These are phyloP conservation scores for Epicampocera succincta DNA, from an alignment of 2,888 invertebrate species.

Conservation along the genomic window DNA sequence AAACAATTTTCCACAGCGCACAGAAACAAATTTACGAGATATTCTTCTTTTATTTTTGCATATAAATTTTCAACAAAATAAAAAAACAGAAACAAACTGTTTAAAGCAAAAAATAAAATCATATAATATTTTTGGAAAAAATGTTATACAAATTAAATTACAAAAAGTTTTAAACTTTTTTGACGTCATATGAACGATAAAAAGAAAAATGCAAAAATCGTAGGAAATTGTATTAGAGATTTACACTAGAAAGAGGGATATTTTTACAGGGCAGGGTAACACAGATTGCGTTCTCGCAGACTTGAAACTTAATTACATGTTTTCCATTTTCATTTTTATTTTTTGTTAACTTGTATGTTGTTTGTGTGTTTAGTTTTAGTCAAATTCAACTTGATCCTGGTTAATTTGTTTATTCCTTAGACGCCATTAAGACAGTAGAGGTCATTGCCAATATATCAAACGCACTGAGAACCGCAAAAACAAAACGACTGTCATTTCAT, in stretches of 20 bases:
- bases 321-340: not conserved
- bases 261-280: no score
- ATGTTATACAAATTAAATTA: no score
- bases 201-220: no score
- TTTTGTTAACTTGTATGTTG: not conserved
- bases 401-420: conserved; percentile 2
- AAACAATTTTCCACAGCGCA: conserved; percentile 29
- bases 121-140: no score
- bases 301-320: no score
- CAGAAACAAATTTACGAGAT: conserved; percentile 11
- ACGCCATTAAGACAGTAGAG: conserved; percentile 23
- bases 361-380: conserved; percentile 35
- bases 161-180: no score
- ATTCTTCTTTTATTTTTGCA: conserved; percentile 1
- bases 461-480: not conserved
- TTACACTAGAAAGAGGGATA: no score
- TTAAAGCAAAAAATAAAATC: not conserved
- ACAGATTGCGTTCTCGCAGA: no score
- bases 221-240: no score
- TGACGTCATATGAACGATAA: no score
- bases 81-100: not conserved
- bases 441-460: conserved; percentile 29
- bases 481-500: not conserved
- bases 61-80: not conserved
- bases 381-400: not conserved